Conservation (phyloP, 2,113 vertebrate genomes). For the Pseudopipra pipra region DNA sequence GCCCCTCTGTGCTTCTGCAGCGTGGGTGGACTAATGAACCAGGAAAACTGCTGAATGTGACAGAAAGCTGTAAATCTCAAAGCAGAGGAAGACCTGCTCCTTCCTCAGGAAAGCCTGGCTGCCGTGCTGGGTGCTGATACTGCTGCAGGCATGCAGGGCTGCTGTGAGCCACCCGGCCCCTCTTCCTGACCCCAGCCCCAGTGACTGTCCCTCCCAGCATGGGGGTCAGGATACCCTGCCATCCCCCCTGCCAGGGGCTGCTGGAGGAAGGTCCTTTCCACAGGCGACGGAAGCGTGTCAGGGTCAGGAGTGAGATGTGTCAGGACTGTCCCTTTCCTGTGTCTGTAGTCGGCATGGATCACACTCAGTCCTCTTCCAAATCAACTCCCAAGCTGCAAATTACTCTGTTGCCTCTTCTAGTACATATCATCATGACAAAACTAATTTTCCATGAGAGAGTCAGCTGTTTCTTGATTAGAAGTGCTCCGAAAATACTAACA, state of each 20-base stretch:
- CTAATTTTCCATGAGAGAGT: slow-evolving; percentile 52
- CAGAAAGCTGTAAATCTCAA: not conserved
- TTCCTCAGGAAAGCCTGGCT: slow-evolving; percentile 45
- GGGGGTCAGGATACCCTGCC: fast-evolving
- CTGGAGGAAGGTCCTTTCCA: not conserved
- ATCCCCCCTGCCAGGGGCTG: not conserved
- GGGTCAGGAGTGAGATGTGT: not conserved
- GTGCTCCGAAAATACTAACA: slow-evolving; percentile 48
- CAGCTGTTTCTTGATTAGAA: slow-evolving; percentile 64
- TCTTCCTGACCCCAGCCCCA: not conserved
- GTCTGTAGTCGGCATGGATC: fast-evolving
- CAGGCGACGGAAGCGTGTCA: not conserved
- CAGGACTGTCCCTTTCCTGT: not conserved
- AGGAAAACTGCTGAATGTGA: not conserved
- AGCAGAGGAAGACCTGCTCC: not conserved
- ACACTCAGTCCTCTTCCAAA: not conserved
- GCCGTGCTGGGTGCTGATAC: not conserved
- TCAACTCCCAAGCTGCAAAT: not conserved
- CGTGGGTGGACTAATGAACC: not conserved
- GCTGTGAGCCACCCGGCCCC: not conserved
- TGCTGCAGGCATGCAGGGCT: not conserved
- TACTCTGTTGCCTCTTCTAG: not conserved
- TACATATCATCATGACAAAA: not conserved
- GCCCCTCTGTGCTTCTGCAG: not conserved
- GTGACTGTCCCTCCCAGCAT: fast-evolving